phyloP scores from a whole-genome alignment of 2,888 invertebrate genomes.

The Orthosia cruda region DNA sequence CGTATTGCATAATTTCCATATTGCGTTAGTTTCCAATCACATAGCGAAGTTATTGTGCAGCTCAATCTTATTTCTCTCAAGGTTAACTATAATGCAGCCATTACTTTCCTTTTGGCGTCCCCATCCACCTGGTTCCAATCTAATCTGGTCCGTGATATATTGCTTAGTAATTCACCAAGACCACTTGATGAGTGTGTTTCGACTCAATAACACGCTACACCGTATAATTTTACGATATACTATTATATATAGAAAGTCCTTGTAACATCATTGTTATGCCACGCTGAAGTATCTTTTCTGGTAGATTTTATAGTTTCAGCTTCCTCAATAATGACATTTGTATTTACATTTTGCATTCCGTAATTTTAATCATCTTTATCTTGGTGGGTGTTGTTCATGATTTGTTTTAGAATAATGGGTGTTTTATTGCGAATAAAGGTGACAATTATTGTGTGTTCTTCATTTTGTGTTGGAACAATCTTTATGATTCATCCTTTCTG shows the following conservation, averaged over 20 bases:
- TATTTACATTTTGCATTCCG: conserved; percentile 56
- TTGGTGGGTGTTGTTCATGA: neutral
- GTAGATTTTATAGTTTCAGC: conserved; percentile 55
- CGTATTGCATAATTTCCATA: too few relatives aligned
- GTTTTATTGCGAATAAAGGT: conserved; percentile 39
- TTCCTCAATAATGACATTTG: conserved; percentile 53
- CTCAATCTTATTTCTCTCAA: conserved; percentile 51
- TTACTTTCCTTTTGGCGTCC: conserved; percentile 56
- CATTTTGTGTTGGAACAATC: conserved; percentile 26
- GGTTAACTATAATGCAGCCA: conserved; percentile 63
- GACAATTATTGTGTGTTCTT: conserved; percentile 15
- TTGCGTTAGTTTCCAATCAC: conserved; percentile 13
- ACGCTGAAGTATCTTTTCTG: conserved; percentile 59
- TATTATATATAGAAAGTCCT: conserved; percentile 71
- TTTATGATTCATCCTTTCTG: conserved; percentile 11
- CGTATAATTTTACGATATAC: conserved; percentile 65
- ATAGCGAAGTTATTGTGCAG: conserved; percentile 17
- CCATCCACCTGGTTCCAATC: conserved; percentile 59
- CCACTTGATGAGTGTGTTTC: conserved; percentile 65
- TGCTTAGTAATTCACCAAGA: conserved; percentile 64
- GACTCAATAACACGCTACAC: conserved; percentile 62
- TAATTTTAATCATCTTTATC: conserved; percentile 52
- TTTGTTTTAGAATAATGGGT: conserved; percentile 2
- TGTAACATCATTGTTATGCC: conserved; percentile 64
- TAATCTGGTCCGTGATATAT: conserved; percentile 65